Evolutionary conservation across 2,113 vertebrate species (phyloP).

Genomic region (Peromyscus polionotus): DNA sequence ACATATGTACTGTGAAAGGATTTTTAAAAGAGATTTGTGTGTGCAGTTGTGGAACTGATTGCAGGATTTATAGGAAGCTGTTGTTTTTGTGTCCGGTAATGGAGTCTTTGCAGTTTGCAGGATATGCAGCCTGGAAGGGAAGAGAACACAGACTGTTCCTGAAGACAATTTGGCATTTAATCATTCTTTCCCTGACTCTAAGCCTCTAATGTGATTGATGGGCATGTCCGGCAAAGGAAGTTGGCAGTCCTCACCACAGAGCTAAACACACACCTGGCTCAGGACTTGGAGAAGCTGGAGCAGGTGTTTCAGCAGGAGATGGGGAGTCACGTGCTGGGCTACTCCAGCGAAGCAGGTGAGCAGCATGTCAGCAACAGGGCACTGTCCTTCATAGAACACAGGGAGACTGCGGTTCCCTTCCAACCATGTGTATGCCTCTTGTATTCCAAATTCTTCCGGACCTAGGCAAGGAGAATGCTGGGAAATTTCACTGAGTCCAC

Average conservation of each 20-base stretch:
- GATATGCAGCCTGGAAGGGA: not conserved
- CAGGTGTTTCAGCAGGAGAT: not conserved
- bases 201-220: not conserved
- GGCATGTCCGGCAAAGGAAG: not conserved
- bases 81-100: not conserved
- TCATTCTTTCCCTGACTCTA: not conserved
- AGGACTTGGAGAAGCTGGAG: not conserved
- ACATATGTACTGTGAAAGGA: not conserved
- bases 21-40: not conserved
- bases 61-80: not conserved
- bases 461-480: not conserved
- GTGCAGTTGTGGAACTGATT: not conserved
- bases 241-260: not conserved
- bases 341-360: not conserved
- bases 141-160: not conserved
- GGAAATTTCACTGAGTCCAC: not conserved
- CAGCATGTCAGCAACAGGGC: not conserved
- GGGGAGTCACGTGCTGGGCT: not conserved
- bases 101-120: not conserved
- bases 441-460: not conserved
- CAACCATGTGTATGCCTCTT: not conserved
- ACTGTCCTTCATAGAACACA: not conserved
- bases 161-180: not conserved
- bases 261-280: not conserved
- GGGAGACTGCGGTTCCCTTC: not conserved